Base-by-base conservation (phyloP, 2,113 vertebrate species). In the Tympanuchus pallidicinctus region DNA sequence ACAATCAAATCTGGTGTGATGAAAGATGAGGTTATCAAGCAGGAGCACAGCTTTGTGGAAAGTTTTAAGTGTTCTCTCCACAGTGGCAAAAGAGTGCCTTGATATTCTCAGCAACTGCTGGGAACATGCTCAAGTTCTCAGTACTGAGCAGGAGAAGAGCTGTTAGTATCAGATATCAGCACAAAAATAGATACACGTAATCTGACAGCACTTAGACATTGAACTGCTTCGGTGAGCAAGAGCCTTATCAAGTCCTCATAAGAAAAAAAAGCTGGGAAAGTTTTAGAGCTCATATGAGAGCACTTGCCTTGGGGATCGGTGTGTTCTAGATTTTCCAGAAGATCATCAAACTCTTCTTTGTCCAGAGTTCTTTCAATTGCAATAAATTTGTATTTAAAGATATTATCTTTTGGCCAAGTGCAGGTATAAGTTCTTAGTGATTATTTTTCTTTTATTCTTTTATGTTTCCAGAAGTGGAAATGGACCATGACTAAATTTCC, bases 321-420 rank as follows among this genome's bases (percentile, higher is more conserved):
- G 36, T 45, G 22, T 43, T 34, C 36, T 38, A 80, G n/a, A 69
- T 34, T 88, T 93, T 47, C 32, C 54, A 88, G 54, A 75, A 86
- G 38, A 36, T 15, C 25, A 72, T 92, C 85, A 79, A 88, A 78
- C 65, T 84, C 21, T 76, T 94, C 20, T 91, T 76, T 89, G 61
- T 80, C 36, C 60, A 13, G 0, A 45, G 17, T 38, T 79, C n/a
- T 82, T 83, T 70, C 34, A 57, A 72, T 65, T 81, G 52, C 13
- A 65, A 79, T 36, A 63, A 89, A 94, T 79, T 63, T 10, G 70
- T 89, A 85, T 89, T 84, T 92, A 76, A 94, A 92, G 36, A 70
- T 3, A 61, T 79, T 61, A 79, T 73, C 13, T 18, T 72, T 63
- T 25, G 66, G 6, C 59, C 65, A 56, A 92, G 30, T 76, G 40